These are phyloP conservation scores for Rhamphomyia laevipes DNA, from an alignment of 2,888 invertebrate genomes.

Conservation along the genomic window DNA sequence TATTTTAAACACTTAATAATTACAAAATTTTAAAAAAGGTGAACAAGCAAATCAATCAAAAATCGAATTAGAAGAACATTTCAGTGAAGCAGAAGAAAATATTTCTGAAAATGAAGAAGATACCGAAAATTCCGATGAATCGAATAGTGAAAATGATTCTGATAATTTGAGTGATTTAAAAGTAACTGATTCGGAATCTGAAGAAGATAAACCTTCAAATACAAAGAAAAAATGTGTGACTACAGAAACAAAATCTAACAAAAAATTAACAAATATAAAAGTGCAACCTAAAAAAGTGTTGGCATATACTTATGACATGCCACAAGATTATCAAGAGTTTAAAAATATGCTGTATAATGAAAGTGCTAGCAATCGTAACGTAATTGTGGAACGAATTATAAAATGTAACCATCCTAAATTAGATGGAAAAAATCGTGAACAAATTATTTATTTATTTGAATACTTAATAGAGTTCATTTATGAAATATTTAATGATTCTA, in stretches of 20 bases:
- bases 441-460: slow-evolving; percentile 59
- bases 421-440: slow-evolving; percentile 64
- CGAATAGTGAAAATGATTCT: slow-evolving; percentile 28
- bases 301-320: slow-evolving; percentile 47
- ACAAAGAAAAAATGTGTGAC: background rate
- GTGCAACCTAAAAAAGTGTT: slow-evolving; percentile 43
- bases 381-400: slow-evolving; percentile 68
- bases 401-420: slow-evolving; percentile 80
- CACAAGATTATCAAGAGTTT: slow-evolving; percentile 51
- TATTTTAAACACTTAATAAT: background rate
- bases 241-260: background rate
- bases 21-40: background rate
- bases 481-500: slow-evolving; percentile 46
- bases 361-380: slow-evolving; percentile 51
- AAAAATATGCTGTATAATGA: slow-evolving; percentile 48
- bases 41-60: slow-evolving; percentile 4
- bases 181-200: slow-evolving; percentile 32
- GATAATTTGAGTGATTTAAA: slow-evolving; percentile 35
- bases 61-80: slow-evolving; percentile 18
- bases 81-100: slow-evolving; percentile 22
- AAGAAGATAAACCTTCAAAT: slow-evolving; percentile 20
- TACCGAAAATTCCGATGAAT: slow-evolving; percentile 22
- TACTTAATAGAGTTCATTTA: slow-evolving; percentile 68
- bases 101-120: slow-evolving; percentile 19
- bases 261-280: background rate